A percentile compares a stretch with the other conserved stretches of the same genome.
phyloP scores from a whole-genome alignment of 2,113 vertebrate genomes.

The Microtus oregoni region DNA sequence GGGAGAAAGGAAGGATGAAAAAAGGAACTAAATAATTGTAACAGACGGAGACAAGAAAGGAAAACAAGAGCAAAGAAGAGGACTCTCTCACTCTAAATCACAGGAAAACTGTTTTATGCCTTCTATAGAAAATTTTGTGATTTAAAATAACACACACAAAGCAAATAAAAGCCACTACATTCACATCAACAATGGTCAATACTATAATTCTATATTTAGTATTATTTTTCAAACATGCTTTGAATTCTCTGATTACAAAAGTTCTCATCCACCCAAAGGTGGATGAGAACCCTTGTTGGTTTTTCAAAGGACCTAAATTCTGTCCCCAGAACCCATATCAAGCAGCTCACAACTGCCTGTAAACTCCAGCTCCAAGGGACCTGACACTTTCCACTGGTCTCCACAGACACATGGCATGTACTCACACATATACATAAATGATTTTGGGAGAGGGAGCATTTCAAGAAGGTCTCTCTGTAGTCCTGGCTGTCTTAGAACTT shows the following conservation, averaged over 20 bases:
- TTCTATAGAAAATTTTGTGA: neutral
- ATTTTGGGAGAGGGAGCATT: neutral
- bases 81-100: neutral
- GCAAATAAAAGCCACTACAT: constrained; percentile 6
- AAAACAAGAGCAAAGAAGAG: neutral
- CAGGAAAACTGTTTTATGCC: neutral
- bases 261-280: neutral
- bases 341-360: neutral
- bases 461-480: neutral
- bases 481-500: neutral
- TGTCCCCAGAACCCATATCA: neutral
- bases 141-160: neutral
- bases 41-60: neutral
- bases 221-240: neutral
- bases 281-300: neutral
- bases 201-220: neutral
- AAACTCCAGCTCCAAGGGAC: neutral
- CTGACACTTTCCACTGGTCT: neutral
- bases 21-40: neutral
- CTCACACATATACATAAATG: neutral
- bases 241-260: constrained; percentile 29
- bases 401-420: neutral
- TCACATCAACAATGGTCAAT: constrained; percentile 28
- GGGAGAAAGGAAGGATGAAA: neutral
- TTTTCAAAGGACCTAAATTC: neutral